Percentiles rank a stretch among this genome's conserved stretches.
Evolutionary conservation across 2,113 vertebrate species (phyloP).

Genomic region (Prunella fulvescens): DNA sequence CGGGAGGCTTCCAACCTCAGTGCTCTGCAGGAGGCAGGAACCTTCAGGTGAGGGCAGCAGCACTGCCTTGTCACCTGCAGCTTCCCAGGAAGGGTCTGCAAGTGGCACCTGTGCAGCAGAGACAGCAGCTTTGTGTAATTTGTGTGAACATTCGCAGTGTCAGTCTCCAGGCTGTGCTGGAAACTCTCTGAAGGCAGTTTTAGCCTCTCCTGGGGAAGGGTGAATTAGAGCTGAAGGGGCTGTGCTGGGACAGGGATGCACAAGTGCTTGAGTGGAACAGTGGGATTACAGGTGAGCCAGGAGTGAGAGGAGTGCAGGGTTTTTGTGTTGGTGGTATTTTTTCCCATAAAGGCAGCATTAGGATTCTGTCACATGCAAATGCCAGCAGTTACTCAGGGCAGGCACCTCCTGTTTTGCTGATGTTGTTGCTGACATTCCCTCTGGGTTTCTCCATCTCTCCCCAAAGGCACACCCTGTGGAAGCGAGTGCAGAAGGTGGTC

Average conservation of each 20-base stretch:
- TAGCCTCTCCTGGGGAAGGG: not conserved
- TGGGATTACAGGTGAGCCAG: not conserved
- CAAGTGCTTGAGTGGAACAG: not conserved
- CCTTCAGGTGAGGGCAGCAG: conserved; percentile 82
- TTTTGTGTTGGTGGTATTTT: not conserved
- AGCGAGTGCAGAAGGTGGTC: conserved; percentile 82
- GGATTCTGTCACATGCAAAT: not conserved
- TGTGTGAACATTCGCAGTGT: not conserved
- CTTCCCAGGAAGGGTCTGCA: not conserved
- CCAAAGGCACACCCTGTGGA: conserved; percentile 89
- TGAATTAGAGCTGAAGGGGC: not conserved
- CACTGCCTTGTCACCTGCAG: not conserved
- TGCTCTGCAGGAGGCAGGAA: conserved; percentile 93
- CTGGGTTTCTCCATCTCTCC: not conserved
- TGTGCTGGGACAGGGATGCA: not conserved
- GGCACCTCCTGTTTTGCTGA: not conserved
- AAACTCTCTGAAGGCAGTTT: not conserved
- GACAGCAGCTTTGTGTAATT: not conserved
- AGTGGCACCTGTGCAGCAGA: not conserved
- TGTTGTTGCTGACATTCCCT: not conserved
- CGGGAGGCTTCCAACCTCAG: conserved; percentile 86
- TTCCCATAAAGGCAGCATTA: not conserved
- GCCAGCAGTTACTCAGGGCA: not conserved
- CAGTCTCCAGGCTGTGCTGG: not conserved
- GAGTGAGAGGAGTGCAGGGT: not conserved